These are phyloP conservation scores for Nemurella pictetii DNA, from an alignment of 2,888 invertebrate genomes.

Conservation along the genomic window DNA sequence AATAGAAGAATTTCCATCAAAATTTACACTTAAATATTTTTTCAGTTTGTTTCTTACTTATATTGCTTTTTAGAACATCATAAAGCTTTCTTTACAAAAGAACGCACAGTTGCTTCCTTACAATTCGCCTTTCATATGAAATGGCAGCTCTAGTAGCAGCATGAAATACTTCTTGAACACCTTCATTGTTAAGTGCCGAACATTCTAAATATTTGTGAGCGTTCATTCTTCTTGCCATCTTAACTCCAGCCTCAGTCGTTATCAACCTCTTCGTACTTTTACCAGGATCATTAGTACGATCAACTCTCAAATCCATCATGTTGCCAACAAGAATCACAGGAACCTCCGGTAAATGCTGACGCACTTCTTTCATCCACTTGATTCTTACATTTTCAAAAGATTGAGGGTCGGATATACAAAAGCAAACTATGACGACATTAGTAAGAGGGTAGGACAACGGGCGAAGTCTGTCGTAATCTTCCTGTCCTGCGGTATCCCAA, in stretches of 20 bases:
- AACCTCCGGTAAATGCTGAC: constrained; percentile 64
- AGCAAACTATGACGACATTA: constrained; percentile 66
- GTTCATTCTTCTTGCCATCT: constrained; percentile 98
- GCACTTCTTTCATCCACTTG: constrained; percentile 65
- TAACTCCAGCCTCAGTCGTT: constrained; percentile 92
- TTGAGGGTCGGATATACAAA: constrained; percentile 63
- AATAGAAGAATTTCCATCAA: too few species aligned
- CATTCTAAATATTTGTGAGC: constrained; percentile 98
- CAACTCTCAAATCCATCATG: constrained; percentile 84
- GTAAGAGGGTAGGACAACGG: constrained; percentile 63
- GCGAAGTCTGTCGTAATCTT: constrained; percentile 60
- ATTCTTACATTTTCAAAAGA: constrained; percentile 64
- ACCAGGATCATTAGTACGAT: constrained; percentile 90
- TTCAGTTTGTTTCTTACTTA: too few species aligned
- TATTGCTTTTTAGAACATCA: too few species aligned
- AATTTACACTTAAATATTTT: too few species aligned
- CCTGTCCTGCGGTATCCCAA: constrained; percentile 63
- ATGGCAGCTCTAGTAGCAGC: constrained; percentile 64
- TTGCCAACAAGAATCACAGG: constrained; percentile 66
- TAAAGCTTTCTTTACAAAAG: not conserved
- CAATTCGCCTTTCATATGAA: not conserved
- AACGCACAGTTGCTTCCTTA: not conserved
- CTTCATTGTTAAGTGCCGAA: constrained; percentile 99
- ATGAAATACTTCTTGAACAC: constrained; percentile 98
- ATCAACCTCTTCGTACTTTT: constrained; percentile 99